Conservation (phyloP, 2,797 vertebrate species). For the Valencia hispanica region DNA sequence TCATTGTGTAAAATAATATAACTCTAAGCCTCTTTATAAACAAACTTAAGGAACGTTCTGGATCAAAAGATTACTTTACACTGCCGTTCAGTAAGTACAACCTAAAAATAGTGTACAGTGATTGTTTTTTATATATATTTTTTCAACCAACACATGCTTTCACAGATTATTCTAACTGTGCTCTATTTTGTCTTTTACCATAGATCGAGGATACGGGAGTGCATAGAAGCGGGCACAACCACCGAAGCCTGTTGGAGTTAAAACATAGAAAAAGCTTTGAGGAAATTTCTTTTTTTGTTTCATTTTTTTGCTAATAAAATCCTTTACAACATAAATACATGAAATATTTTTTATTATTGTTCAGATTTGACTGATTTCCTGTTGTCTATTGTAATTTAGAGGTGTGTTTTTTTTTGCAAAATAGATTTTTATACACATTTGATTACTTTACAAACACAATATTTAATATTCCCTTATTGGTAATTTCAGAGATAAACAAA, state of each 20-base stretch:
- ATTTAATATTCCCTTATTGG: neutral
- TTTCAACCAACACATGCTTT: neutral
- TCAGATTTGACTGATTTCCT: no score
- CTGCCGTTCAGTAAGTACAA: neutral
- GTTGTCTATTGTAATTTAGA: neutral
- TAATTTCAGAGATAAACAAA: neutral
- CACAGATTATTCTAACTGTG: neutral
- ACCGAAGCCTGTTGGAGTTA: conserved; percentile 5
- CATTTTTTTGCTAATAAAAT: no score
- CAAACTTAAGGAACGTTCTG: neutral
- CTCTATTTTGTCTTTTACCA: neutral
- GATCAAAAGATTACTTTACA: neutral
- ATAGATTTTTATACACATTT: neutral
- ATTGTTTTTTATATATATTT: neutral
- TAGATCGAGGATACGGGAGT: neutral
- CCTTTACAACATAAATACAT: neutral
- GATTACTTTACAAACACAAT: neutral
- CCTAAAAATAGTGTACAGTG: neutral
- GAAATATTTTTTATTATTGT: neutral
- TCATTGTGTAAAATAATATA: neutral
- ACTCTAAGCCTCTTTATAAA: neutral
- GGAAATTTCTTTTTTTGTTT: no score
- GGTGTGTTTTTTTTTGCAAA: neutral
- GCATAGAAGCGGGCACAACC: neutral
- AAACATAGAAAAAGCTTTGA: neutral